phyloP scores from a whole-genome alignment of 2,113 vertebrate genomes.

The Anas platyrhynchos region DNA sequence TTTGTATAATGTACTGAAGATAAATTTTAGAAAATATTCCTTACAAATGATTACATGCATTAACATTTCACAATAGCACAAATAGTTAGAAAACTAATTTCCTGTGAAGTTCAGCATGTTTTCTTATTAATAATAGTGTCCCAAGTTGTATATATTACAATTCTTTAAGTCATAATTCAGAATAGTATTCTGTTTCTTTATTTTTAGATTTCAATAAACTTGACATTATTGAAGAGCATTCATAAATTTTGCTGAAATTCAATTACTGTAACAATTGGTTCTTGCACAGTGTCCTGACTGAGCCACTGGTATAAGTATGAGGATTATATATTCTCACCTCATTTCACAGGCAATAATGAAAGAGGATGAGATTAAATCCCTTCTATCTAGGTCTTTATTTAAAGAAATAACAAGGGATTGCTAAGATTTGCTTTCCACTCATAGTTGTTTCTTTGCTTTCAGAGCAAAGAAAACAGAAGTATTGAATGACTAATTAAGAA shows the following conservation, averaged over 20 bases:
- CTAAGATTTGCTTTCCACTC: background rate
- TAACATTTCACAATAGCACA: constrained; percentile 24
- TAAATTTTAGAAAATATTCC: background rate
- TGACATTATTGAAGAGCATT: constrained; percentile 22
- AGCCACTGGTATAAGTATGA: constrained; percentile 9
- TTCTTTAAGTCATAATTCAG: constrained; percentile 38
- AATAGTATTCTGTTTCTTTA: constrained; percentile 27
- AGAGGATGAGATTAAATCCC: constrained; percentile 52
- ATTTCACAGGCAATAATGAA: constrained; percentile 63
- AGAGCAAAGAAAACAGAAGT: background rate
- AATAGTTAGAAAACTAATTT: constrained; percentile 58
- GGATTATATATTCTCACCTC: constrained; percentile 66
- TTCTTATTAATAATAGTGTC: constrained; percentile 33
- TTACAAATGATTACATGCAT: background rate
- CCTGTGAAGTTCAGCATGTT: constrained; percentile 23
- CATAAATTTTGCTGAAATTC: constrained; percentile 16
- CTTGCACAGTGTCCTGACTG: background rate
- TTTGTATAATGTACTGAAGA: background rate
- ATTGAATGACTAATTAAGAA: background rate
- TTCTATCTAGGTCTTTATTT: constrained; percentile 18
- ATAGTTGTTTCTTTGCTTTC: background rate
- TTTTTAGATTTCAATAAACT: constrained; percentile 54
- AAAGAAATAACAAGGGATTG: constrained; percentile 27
- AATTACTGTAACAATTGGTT: background rate
- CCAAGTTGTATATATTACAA: constrained; percentile 9